Evolutionary conservation across 2,888 invertebrate genomes (phyloP).

Genomic region (Apodemia hepburni): DNA sequence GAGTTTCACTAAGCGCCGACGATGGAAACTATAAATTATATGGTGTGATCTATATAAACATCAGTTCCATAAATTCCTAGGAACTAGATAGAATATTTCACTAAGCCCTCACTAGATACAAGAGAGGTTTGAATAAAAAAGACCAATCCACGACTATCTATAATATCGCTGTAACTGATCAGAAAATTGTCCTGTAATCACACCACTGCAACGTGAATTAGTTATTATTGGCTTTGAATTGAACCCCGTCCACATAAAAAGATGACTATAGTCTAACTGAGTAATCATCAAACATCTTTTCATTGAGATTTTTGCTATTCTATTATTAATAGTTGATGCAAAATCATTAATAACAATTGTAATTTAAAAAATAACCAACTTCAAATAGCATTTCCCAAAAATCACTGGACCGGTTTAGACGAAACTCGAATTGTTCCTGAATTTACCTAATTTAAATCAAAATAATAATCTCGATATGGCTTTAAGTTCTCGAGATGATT

Average conservation of each 20-base stretch:
- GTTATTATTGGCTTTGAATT: constrained; percentile 24
- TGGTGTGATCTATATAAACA: no score
- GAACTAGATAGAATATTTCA: neutral
- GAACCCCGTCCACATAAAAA: constrained; percentile 23
- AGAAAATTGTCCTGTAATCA: constrained; percentile 22
- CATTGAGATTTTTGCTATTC: constrained; percentile 8
- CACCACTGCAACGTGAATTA: constrained; percentile 22
- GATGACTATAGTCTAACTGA: constrained; percentile 21
- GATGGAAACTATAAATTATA: no score
- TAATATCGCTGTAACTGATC: constrained; percentile 19
- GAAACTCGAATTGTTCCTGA: no score
- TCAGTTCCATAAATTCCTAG: neutral
- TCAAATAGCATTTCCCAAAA: no score
- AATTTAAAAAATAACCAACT: no score
- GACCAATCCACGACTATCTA: constrained; percentile 13
- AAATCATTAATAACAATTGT: no score
- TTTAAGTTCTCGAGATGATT: no score
- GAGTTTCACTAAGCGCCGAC: no score
- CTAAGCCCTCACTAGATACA: neutral
- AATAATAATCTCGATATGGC: no score
- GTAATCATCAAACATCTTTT: constrained; percentile 26
- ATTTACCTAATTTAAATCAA: no score
- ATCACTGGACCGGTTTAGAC: no score
- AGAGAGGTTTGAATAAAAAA: constrained; percentile 23
- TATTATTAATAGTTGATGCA: no score